A percentile compares a stretch with the other conserved stretches of the same genome.
phyloP scores from a whole-genome alignment of 35 echinoderm and acorn worm species.

The Ptychodera flava region DNA sequence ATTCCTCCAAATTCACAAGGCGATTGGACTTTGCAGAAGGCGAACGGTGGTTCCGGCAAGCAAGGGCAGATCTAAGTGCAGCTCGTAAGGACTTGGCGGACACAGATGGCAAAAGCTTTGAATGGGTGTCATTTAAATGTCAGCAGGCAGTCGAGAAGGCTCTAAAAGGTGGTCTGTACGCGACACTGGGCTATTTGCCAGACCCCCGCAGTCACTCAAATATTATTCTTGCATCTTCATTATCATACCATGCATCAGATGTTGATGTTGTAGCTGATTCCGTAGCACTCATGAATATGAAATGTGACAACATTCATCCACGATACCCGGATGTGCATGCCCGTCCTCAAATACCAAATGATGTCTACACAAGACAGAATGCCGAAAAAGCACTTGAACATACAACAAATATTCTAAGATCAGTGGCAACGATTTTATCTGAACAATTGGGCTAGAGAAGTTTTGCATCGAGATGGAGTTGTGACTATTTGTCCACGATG shows the following conservation, averaged over 20 bases:
- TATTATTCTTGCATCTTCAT: neutral
- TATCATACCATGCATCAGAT: neutral
- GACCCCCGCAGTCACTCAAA: neutral
- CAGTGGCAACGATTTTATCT: neutral
- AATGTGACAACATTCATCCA: neutral
- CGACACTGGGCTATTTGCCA: neutral
- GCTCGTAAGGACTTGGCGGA: neutral
- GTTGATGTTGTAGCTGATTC: neutral
- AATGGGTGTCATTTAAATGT: conserved; percentile 11
- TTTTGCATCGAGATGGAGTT: too few species aligned
- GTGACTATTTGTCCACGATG: too few species aligned
- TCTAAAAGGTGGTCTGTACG: conserved; percentile 15
- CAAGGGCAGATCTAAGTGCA: conserved; percentile 15
- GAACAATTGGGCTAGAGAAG: too few species aligned
- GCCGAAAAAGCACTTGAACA: neutral
- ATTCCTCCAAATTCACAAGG: neutral
- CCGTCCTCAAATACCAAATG: neutral
- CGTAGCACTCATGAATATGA: neutral
- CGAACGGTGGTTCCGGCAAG: conserved; percentile 40
- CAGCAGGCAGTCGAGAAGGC: conserved; percentile 33
- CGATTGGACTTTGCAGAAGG: conserved; percentile 7
- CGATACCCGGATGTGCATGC: neutral
- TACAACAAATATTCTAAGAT: neutral
- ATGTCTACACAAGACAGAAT: neutral
- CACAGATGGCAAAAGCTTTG: neutral